Percentiles rank a stretch among this genome's conserved stretches.
Conservation (phyloP, 2,888 invertebrate species). For the Nymphalis c-album region DNA sequence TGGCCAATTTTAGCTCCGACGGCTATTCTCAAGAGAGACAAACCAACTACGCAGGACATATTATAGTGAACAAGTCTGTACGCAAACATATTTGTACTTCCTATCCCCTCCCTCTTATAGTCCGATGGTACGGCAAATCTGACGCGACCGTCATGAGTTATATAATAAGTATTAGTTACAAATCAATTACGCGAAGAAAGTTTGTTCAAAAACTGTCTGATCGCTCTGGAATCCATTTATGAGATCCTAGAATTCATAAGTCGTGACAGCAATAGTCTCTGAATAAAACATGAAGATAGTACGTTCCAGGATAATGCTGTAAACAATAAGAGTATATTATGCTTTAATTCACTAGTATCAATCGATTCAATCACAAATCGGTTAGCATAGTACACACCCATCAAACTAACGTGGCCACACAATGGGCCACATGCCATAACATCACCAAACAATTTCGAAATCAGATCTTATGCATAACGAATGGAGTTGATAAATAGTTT, state of each 20-base stretch:
- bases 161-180: no score
- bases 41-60: no score
- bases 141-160: no score
- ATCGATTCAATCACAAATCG: constrained; percentile 71
- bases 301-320: constrained; percentile 10
- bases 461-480: constrained; percentile 80
- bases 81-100: no score
- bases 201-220: neutral
- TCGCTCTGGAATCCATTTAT: no score
- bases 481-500: constrained; percentile 80
- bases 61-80: no score
- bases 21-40: no score
- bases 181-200: no score
- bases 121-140: no score
- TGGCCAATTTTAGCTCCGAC: no score
- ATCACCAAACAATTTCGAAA: constrained; percentile 80
- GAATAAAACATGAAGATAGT: neutral
- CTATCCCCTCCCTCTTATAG: no score
- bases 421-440: constrained; percentile 73
- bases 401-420: constrained; percentile 72
- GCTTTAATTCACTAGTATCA: constrained; percentile 45
- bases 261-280: constrained; percentile 3
- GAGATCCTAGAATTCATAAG: no score
- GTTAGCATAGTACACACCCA: constrained; percentile 78
- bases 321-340: constrained; percentile 34